Conservation (phyloP, 1,140 invertebrate species). For the Euwallacea fornicatus region DNA sequence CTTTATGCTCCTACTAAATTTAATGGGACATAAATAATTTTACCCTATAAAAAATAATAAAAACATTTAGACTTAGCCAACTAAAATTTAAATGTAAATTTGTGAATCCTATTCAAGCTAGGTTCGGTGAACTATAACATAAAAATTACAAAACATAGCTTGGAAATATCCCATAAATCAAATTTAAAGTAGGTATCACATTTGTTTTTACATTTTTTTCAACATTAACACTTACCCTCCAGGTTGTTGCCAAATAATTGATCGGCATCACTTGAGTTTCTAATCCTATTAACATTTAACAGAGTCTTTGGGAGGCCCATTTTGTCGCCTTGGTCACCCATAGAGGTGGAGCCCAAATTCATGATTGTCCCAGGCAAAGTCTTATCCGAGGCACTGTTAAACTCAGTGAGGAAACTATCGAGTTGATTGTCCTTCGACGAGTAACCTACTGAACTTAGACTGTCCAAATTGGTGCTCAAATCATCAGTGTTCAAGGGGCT, state of each 20-base stretch:
- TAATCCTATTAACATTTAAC: conserved; percentile 46
- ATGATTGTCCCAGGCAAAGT: conserved; percentile 44
- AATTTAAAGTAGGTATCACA: too few species aligned
- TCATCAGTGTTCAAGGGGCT: conserved; percentile 37
- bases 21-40: too few species aligned
- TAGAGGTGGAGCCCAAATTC: conserved; percentile 59
- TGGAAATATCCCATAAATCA: too few species aligned
- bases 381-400: conserved; percentile 43
- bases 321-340: conserved; percentile 66
- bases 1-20: too few species aligned
- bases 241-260: conserved; percentile 58
- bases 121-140: too few species aligned
- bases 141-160: too few species aligned
- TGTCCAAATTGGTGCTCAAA: conserved; percentile 30
- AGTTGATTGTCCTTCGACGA: conserved; percentile 35
- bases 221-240: conserved; percentile 47
- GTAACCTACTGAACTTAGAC: conserved; percentile 38
- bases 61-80: too few species aligned
- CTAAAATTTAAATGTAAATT: too few species aligned
- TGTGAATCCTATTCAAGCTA: too few species aligned
- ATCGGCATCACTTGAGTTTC: conserved; percentile 57
- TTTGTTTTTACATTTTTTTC: too few species aligned
- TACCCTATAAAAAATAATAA: too few species aligned
- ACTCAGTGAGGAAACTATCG: conserved; percentile 19
- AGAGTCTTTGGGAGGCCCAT: conserved; percentile 62